Conservation (phyloP, 2,888 invertebrate genomes). For the Bimastos eiseni region DNA sequence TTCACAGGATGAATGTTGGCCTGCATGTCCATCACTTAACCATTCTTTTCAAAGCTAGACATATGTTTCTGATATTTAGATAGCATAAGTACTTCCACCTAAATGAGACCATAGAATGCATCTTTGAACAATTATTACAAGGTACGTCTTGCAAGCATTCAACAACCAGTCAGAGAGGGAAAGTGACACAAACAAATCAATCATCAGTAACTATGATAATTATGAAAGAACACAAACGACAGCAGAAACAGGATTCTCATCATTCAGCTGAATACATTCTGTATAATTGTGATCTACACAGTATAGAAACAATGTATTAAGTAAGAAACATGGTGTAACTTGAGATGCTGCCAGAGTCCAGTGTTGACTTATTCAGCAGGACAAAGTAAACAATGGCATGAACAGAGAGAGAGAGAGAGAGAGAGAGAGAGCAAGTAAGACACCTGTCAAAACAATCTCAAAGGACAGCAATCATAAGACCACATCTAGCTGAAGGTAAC, state of each 20-base stretch:
- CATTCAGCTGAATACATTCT: neutral
- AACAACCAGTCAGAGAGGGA: neutral
- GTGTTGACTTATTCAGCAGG: neutral
- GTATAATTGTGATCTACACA: neutral
- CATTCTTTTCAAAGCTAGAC: neutral
- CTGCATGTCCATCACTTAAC: neutral
- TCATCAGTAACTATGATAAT: neutral
- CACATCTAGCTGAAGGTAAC: neutral
- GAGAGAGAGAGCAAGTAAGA: neutral
- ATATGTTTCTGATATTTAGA: neutral
- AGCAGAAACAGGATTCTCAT: neutral
- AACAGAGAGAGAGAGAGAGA: too few relatives aligned
- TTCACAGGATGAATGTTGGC: neutral
- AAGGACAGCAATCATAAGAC: neutral
- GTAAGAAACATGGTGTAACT: conserved; percentile 10
- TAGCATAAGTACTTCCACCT: neutral
- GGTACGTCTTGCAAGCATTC: neutral
- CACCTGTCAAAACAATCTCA: neutral
- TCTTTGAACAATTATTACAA: neutral
- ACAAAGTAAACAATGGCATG: neutral
- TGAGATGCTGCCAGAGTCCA: neutral
- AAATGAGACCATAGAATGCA: neutral
- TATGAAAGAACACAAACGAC: neutral
- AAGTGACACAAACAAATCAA: neutral
- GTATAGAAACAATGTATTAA: neutral